Evolutionary conservation across 1,140 invertebrate species (phyloP).

Genomic region (Yoshiicerus persimilis): DNA sequence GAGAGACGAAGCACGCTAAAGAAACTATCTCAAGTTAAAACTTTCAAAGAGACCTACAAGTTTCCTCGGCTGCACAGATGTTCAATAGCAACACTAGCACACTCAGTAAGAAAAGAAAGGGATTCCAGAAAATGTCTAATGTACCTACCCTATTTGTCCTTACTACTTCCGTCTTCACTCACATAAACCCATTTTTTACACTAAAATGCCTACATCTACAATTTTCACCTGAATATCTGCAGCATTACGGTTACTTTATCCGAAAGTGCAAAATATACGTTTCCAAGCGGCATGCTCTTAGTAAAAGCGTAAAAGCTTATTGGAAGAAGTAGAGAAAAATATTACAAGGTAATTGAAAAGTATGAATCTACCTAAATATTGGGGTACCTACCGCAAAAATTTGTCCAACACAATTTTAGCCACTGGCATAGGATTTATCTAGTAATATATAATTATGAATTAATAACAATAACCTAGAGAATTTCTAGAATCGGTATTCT

Average conservation of each 20-base stretch:
- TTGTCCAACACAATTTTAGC: too few relatives aligned
- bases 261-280: too few relatives aligned
- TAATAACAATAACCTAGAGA: background rate
- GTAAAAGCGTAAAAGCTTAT: too few relatives aligned
- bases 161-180: background rate
- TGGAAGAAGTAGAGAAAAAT: too few relatives aligned
- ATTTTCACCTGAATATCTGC: background rate
- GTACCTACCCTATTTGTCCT: background rate
- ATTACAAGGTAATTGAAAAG: too few relatives aligned
- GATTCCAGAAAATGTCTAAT: background rate
- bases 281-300: too few relatives aligned
- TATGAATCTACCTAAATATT: too few relatives aligned
- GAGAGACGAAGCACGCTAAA: background rate
- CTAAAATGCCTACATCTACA: background rate
- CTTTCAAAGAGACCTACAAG: background rate
- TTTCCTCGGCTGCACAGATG: constrained; percentile 2
- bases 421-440: too few relatives aligned
- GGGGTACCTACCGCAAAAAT: too few relatives aligned
- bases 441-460: too few relatives aligned
- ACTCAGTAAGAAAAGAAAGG: background rate
- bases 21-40: background rate
- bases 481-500: background rate
- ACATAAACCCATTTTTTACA: background rate
- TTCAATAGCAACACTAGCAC: background rate
- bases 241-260: too few relatives aligned